Evolutionary conservation across 2,888 invertebrate genomes (phyloP), one percentile per base, ranked within the genome.

Genomic region (Macaria liturata): DNA sequence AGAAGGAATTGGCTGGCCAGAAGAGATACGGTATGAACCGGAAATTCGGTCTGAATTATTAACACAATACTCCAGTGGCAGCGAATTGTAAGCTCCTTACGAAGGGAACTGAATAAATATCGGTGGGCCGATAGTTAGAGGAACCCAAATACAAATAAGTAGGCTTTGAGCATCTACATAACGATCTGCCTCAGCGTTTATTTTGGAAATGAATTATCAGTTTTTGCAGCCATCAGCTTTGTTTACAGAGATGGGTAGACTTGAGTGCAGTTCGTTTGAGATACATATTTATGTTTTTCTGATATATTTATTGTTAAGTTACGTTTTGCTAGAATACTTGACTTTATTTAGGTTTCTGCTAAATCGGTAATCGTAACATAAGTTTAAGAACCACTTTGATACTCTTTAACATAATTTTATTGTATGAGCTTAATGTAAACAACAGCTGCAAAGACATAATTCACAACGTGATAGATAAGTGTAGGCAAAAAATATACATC

Each of bases 1-100:
- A 64, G 65, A 80, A 75, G 75, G 77, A 86, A 85, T 83, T 78
- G 78, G 72, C 80, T 83, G 87, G 70, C 78, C 82, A 78, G 72
- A 78, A 74, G 79, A 85, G 86, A 86, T 88, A 86, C 78, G 74
- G 70, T 66, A 64, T 67, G 72, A 74, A 69, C 76, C 74, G 77
- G 78, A 83, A 86, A 83, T 84, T 78, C 74, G 69, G 71, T 80
- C 76, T 86, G 84, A 88, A 89, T 89, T 89, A 89, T 85, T 87
- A 90, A 87, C 84, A 84, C 81, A 83, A 83, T 84, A 83, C 78
- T 77, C 83, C 84, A 76, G 82, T 78, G 74, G 74, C 73, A 80
- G 86, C 81, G 70, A 84, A 86, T 83, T 80, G 81, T 91, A 89
- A 91, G 89, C 90, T 87, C 73, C 88, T 90, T 88, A 88, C 76